A percentile compares a stretch with the other conserved stretches of the same genome.
These are phyloP conservation scores for Fissipunctia ypsillon DNA, from an alignment of 2,888 invertebrate genomes.

Conservation along the genomic window DNA sequence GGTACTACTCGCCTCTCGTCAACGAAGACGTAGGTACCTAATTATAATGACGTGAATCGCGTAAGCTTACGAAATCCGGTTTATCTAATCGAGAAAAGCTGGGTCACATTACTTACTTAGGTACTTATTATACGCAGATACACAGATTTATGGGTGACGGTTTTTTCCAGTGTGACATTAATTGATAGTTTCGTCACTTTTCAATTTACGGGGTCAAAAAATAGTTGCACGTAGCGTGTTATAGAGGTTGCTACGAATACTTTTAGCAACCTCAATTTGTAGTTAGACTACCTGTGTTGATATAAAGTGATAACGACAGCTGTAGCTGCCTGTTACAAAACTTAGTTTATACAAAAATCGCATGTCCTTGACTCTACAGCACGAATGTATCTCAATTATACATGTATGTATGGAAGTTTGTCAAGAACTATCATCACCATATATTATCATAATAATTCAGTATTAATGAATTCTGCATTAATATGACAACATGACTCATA, in stretches of 20 bases:
- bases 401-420: background rate
- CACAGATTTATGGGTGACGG: constrained; percentile 1
- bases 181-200: constrained; percentile 5
- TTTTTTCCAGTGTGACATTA: constrained; percentile 36
- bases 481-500: constrained; percentile 40
- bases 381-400: background rate
- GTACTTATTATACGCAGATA: constrained; percentile 38
- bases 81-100: constrained; percentile 57
- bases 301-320: background rate
- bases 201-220: background rate
- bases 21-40: constrained; percentile 33
- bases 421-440: constrained; percentile 34
- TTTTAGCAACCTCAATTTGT: background rate
- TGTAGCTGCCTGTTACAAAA: background rate
- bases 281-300: background rate
- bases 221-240: background rate
- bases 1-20: constrained; percentile 25
- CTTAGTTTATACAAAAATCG: background rate
- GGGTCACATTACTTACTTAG: constrained; percentile 37
- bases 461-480: constrained; percentile 31
- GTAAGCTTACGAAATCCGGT: constrained; percentile 59
- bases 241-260: background rate
- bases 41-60: constrained; percentile 46
- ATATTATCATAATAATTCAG: constrained; percentile 45
- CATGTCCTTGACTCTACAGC: constrained; percentile 21